Conservation (phyloP, 2,113 vertebrate genomes). For the Daphoenositta chrysoptera region DNA sequence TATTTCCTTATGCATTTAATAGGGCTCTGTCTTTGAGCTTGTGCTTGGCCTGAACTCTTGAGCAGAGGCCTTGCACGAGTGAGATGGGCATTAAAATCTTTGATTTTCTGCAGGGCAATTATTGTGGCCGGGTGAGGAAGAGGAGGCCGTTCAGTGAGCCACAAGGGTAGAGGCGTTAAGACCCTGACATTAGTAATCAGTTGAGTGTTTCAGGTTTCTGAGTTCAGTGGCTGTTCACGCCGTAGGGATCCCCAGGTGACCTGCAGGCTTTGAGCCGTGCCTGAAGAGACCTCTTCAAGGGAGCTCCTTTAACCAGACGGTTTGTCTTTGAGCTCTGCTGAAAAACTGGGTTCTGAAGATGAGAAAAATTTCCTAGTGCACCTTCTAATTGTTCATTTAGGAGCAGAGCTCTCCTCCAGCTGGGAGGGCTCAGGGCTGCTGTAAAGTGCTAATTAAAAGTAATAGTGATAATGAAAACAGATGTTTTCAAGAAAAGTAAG, state of each 20-base stretch:
- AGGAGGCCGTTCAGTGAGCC: neutral
- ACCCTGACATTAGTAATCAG: neutral
- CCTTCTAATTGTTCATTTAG: slow-evolving; percentile 60
- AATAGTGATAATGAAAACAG: slow-evolving; percentile 57
- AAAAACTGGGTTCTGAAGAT: slow-evolving; percentile 34
- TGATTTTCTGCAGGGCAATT: slow-evolving; percentile 30
- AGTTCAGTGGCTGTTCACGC: neutral
- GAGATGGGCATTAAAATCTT: neutral
- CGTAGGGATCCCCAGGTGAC: neutral
- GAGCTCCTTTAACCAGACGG: neutral
- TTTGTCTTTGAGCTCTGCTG: slow-evolving; percentile 36
- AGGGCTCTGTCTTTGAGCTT: neutral
- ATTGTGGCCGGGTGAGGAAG: slow-evolving; percentile 14
- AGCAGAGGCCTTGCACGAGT: neutral
- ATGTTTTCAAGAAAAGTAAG: slow-evolving; percentile 32
- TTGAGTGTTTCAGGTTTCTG: neutral
- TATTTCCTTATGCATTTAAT: slow-evolving; percentile 42
- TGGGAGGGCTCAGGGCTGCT: slow-evolving; percentile 37
- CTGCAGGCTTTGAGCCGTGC: neutral
- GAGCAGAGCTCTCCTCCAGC: slow-evolving; percentile 51
- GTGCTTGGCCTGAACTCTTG: neutral
- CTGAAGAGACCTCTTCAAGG: slow-evolving; percentile 24
- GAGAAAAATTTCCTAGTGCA: slow-evolving; percentile 24
- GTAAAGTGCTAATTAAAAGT: slow-evolving; percentile 66
- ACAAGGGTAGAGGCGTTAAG: neutral